These are phyloP conservation scores for Macquaria ambigua DNA, from an alignment of 2,113 vertebrate species.

Conservation along the genomic window DNA sequence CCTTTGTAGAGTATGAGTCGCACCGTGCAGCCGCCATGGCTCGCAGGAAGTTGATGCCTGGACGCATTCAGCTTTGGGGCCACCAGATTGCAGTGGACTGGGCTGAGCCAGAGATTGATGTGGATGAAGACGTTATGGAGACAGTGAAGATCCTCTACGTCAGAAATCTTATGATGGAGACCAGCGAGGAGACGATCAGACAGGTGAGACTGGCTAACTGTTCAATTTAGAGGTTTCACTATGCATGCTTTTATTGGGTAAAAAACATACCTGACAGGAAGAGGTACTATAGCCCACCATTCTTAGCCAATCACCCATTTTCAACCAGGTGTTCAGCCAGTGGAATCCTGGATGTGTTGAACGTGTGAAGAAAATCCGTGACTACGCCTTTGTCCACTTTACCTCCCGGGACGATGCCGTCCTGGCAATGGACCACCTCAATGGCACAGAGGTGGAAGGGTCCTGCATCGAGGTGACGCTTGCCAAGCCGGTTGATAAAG, in stretches of 20 bases:
- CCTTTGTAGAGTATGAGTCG: slow-evolving; percentile 98
- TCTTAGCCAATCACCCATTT: neutral
- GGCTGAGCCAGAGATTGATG: slow-evolving; percentile 98
- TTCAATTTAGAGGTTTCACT: slow-evolving; percentile 5
- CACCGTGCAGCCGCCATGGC: slow-evolving; percentile 98
- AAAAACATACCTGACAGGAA: neutral
- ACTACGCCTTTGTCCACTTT: slow-evolving; percentile 99
- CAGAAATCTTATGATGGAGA: slow-evolving; percentile 99
- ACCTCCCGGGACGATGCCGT: slow-evolving; percentile 95
- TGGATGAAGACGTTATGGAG: slow-evolving; percentile 99
- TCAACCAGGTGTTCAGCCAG: slow-evolving; percentile 90
- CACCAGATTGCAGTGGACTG: slow-evolving; percentile 99
- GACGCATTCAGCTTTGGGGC: slow-evolving; percentile 97
- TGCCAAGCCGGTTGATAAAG: slow-evolving; percentile 98
- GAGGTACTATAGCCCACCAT: neutral
- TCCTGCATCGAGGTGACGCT: slow-evolving; percentile 97
- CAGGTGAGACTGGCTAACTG: slow-evolving; percentile 76
- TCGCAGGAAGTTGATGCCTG: slow-evolving; percentile 97
- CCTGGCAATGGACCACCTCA: slow-evolving; percentile 95
- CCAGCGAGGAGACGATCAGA: slow-evolving; percentile 94
- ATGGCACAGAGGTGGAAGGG: slow-evolving; percentile 94
- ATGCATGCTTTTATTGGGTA: neutral
- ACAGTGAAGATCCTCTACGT: slow-evolving; percentile 99
- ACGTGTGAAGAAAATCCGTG: slow-evolving; percentile 97
- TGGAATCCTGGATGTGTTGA: slow-evolving; percentile 97